Evolutionary conservation across 1,140 invertebrate species (phyloP).

Genomic region (Ericerus pela): DNA sequence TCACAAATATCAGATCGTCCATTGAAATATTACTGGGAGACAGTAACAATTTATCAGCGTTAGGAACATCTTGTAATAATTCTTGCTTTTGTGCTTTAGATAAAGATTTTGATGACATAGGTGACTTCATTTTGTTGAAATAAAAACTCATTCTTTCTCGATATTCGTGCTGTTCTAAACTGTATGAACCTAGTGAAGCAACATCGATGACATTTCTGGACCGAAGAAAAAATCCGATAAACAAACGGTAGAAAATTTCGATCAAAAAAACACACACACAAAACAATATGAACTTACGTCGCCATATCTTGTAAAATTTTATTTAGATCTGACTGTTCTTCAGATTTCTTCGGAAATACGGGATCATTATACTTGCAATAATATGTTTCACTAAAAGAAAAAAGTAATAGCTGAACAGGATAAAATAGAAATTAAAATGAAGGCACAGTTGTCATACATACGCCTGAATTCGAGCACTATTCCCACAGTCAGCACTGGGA

Average conservation of each 20-base stretch:
- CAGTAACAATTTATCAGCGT: neutral
- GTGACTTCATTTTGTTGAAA: slow-evolving; percentile 35
- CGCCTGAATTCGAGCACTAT: slow-evolving; percentile 41
- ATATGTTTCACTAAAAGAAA: slow-evolving; percentile 42
- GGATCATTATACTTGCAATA: slow-evolving; percentile 36
- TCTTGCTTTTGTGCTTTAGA: neutral
- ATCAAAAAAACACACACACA: neutral
- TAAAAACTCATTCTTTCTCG: slow-evolving; percentile 56
- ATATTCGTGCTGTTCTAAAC: slow-evolving; percentile 63
- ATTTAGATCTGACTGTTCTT: slow-evolving; percentile 75
- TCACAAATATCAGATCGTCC: neutral
- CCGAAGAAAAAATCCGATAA: slow-evolving; percentile 18
- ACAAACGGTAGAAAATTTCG: slow-evolving; percentile 1
- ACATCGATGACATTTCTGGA: slow-evolving; percentile 72
- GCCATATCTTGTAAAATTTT: slow-evolving; percentile 76
- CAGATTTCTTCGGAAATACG: slow-evolving; percentile 57
- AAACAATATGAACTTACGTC: slow-evolving; percentile 43
- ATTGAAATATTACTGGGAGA: neutral
- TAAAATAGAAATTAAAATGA: slow-evolving; percentile 7
- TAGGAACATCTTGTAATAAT: neutral
- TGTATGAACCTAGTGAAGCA: slow-evolving; percentile 59
- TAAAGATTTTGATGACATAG: neutral
- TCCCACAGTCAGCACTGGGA: slow-evolving; percentile 46
- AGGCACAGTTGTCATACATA: slow-evolving; percentile 22
- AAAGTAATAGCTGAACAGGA: neutral